Evolutionary conservation across 2,797 vertebrate species (phyloP).

Genomic region (Knipowitschia caucasica): DNA sequence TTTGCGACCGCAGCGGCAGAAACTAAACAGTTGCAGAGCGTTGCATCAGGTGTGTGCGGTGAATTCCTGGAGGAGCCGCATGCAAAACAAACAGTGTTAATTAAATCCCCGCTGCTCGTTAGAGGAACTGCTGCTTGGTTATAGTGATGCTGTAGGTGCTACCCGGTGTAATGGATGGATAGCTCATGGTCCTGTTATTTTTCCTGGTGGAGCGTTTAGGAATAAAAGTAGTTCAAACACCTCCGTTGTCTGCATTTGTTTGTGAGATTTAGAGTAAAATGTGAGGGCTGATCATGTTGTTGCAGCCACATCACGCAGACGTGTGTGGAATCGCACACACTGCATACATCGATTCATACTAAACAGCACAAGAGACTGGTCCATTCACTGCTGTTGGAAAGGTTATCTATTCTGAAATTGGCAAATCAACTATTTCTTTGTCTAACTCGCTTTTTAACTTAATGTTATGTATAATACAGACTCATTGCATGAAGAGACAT

Average conservation of each 20-base stretch:
- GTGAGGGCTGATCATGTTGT: not conserved
- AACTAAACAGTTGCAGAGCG: conserved; percentile 71
- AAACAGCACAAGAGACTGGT: too few species aligned
- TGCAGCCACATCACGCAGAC: too few species aligned
- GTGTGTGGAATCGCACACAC: too few species aligned
- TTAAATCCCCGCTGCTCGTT: conserved; percentile 80
- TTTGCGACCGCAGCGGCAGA: conserved; percentile 51
- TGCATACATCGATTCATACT: too few species aligned
- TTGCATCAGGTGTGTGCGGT: conserved; percentile 78
- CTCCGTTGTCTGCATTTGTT: conserved; percentile 25
- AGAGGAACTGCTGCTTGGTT: conserved; percentile 50
- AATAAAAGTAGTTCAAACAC: conserved; percentile 33
- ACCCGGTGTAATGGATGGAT: conserved; percentile 31
- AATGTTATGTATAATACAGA: too few species aligned
- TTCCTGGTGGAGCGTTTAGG: conserved; percentile 39
- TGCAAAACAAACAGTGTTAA: conserved; percentile 81
- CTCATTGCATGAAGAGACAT: too few species aligned
- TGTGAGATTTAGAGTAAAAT: conserved; percentile 21
- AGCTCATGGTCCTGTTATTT: conserved; percentile 43
- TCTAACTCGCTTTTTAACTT: too few species aligned
- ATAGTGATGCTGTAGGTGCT: conserved; percentile 41
- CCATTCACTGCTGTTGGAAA: too few species aligned
- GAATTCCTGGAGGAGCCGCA: conserved; percentile 64
- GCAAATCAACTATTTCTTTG: too few species aligned
- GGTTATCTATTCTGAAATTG: too few species aligned